phyloP scores from a whole-genome alignment of 2,113 vertebrate species.

The Phaethornis superciliosus region DNA sequence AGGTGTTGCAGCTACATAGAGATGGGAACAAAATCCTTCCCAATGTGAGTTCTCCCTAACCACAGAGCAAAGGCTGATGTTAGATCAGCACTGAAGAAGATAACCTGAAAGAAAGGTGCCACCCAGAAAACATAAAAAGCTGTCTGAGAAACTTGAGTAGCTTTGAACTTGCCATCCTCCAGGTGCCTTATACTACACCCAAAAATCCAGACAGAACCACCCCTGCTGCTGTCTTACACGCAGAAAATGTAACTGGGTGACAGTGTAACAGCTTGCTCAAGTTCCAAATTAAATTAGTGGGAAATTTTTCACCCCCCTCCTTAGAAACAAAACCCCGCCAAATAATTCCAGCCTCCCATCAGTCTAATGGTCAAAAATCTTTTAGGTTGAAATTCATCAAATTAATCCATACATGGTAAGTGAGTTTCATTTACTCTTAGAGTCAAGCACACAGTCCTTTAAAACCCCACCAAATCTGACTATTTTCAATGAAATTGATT shows the following conservation, averaged over 20 bases:
- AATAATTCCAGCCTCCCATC: conserved; percentile 36
- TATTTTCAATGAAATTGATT: background rate
- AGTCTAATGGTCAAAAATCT: conserved; percentile 18
- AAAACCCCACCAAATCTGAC: background rate
- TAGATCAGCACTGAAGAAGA: background rate
- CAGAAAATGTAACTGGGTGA: background rate
- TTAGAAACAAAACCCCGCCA: conserved; percentile 6
- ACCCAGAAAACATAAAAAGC: background rate
- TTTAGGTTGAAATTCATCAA: background rate
- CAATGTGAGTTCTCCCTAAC: fast-evolving
- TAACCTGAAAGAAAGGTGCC: background rate
- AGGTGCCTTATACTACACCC: background rate
- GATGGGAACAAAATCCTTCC: background rate
- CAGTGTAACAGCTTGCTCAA: background rate
- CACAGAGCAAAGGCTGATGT: background rate
- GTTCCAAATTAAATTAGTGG: background rate
- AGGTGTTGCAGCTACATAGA: fast-evolving
- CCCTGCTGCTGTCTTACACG: background rate
- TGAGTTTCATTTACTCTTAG: background rate
- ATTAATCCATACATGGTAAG: background rate
- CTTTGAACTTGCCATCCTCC: background rate
- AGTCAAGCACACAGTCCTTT: background rate
- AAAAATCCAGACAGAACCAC: background rate
- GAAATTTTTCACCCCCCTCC: background rate
- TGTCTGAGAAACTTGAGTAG: background rate